Conservation (phyloP, 2,797 vertebrate species). For the Poecilia wingei region DNA sequence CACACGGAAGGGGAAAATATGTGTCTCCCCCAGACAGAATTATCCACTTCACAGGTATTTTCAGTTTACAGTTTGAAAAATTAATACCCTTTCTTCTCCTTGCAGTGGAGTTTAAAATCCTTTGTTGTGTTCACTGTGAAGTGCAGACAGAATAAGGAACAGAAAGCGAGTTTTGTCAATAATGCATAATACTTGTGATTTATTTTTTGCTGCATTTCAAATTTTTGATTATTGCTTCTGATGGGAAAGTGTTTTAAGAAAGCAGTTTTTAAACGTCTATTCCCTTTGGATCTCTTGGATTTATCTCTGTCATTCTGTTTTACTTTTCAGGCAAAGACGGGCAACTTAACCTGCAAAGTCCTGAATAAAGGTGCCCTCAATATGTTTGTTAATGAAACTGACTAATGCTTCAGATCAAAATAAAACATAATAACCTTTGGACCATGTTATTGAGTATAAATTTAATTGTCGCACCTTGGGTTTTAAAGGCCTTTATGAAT, state of each 20-base stretch:
- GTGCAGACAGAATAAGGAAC: conserved; percentile 34
- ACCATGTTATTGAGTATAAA: conserved; percentile 75
- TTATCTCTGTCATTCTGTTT: conserved; percentile 60
- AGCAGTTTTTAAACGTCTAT: conserved; percentile 60
- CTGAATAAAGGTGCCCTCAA: conserved; percentile 53
- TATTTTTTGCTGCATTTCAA: conserved; percentile 42
- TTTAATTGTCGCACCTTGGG: conserved; percentile 73
- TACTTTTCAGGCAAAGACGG: conserved; percentile 54
- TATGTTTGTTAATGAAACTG: conserved; percentile 70
- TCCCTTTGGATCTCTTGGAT: conserved; percentile 56
- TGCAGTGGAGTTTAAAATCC: conserved; percentile 69
- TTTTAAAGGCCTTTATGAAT: conserved; percentile 65
- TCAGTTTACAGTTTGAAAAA: conserved; percentile 78
- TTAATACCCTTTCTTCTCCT: conserved; percentile 74
- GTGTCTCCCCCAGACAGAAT: conserved; percentile 77
- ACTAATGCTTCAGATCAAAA: conserved; percentile 70
- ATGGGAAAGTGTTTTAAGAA: conserved; percentile 34
- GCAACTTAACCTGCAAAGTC: conserved; percentile 41
- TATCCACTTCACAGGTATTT: conserved; percentile 83
- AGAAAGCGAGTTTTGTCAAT: conserved; percentile 44
- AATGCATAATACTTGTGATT: conserved; percentile 49
- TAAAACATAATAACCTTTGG: conserved; percentile 56
- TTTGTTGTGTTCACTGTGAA: conserved; percentile 66
- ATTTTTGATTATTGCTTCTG: conserved; percentile 56
- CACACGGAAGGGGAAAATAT: conserved; percentile 75